phyloP scores from a whole-genome alignment of 1,140 invertebrate species.

The Penaeus indicus region DNA sequence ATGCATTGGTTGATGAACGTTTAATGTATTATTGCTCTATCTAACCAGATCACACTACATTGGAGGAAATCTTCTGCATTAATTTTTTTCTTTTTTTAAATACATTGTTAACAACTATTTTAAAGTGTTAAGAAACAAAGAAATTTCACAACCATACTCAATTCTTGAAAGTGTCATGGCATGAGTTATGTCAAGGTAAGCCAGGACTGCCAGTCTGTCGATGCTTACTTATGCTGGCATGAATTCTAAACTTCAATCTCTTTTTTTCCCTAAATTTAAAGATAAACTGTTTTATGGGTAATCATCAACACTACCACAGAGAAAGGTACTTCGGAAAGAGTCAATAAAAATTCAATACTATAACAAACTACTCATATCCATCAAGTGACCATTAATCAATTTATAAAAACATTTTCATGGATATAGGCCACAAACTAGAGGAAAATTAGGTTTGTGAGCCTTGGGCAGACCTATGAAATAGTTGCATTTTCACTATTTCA shows the following conservation, averaged over 20 bases:
- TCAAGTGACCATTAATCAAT: slow-evolving; percentile 35
- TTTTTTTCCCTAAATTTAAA: too few species aligned
- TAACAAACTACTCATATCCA: slow-evolving; percentile 26
- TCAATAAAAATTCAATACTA: slow-evolving; percentile 22
- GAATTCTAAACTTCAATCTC: too few species aligned
- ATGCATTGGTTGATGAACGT: slow-evolving; percentile 61
- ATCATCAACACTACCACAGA: slow-evolving; percentile 34
- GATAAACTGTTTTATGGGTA: neutral
- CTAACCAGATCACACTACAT: slow-evolving; percentile 55
- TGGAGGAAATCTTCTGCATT: slow-evolving; percentile 53
- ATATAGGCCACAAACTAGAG: slow-evolving; percentile 34
- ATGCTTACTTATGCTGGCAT: too few species aligned
- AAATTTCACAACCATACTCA: slow-evolving; percentile 52
- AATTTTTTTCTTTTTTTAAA: slow-evolving; percentile 24
- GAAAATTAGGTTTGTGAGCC: slow-evolving; percentile 45
- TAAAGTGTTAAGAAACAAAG: slow-evolving; percentile 21
- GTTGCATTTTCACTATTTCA: too few species aligned
- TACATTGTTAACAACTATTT: slow-evolving; percentile 52
- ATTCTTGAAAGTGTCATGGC: slow-evolving; percentile 2
- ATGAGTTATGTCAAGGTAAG: slow-evolving; percentile 4
- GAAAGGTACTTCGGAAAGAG: slow-evolving; percentile 11
- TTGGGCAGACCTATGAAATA: neutral
- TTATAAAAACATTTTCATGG: slow-evolving; percentile 20
- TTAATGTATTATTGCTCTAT: slow-evolving; percentile 62
- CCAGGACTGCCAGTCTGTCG: neutral